A percentile compares a stretch with the other conserved stretches of the same genome.
These are phyloP conservation scores for Drosophila paranaensis DNA, from an alignment of 2,888 invertebrate species.

Conservation along the genomic window DNA sequence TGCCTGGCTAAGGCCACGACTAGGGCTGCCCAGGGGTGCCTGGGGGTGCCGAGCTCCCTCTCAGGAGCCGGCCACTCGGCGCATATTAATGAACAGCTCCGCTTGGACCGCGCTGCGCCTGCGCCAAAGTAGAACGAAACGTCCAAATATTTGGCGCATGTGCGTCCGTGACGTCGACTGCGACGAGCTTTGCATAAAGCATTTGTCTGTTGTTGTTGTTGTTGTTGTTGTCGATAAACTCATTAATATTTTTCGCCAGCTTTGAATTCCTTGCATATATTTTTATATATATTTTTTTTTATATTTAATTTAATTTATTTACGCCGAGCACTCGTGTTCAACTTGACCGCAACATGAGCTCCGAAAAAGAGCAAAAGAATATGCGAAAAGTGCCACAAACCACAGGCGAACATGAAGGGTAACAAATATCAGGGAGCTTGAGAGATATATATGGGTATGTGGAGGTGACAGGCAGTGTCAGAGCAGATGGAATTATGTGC, in stretches of 20 bases:
- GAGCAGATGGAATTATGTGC: neutral
- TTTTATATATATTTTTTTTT: neutral
- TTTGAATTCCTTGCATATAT: conserved; percentile 23
- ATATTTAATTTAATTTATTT: conserved; percentile 5
- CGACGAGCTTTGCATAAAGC: conserved; percentile 53
- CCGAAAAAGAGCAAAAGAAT: conserved; percentile 6
- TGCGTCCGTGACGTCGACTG: conserved; percentile 43
- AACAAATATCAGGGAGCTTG: conserved; percentile 9
- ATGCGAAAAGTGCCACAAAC: neutral
- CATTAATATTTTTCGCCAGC: conserved; percentile 44
- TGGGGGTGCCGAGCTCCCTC: neutral
- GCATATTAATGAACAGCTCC: conserved; percentile 44
- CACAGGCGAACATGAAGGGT: conserved; percentile 13
- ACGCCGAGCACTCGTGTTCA: conserved; percentile 25
- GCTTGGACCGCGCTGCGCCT: conserved; percentile 34
- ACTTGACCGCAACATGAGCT: conserved; percentile 43
- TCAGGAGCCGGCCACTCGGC: conserved; percentile 15
- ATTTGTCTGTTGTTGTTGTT: neutral
- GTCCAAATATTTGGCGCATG: conserved; percentile 78
- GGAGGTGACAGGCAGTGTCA: neutral
- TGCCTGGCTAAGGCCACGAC: neutral
- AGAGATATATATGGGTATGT: neutral
- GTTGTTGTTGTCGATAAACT: conserved; percentile 13
- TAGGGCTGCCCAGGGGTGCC: neutral
- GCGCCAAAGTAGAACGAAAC: conserved; percentile 73